Percentiles rank a stretch among this genome's conserved stretches.
These are phyloP conservation scores for Danio kyathit DNA, from an alignment of 2,797 vertebrate species.

Conservation along the genomic window DNA sequence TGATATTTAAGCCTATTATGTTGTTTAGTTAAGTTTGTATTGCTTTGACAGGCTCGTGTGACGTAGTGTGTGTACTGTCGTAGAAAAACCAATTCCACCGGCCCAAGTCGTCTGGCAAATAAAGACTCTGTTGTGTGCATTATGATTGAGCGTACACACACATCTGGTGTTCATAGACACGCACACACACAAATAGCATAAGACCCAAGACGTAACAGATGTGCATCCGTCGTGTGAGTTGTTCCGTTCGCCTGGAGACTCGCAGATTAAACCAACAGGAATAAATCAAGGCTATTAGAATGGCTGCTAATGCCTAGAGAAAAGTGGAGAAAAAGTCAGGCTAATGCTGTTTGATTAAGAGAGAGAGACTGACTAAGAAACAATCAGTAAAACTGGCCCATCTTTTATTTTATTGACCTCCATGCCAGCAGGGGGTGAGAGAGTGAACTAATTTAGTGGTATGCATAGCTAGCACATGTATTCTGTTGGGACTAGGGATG, in stretches of 20 bases:
- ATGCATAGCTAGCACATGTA: neutral
- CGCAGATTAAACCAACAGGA: conserved; percentile 63
- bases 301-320: conserved; percentile 50
- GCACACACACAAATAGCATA: conserved; percentile 26
- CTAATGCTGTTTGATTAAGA: neutral
- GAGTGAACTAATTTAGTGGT: neutral
- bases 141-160: conserved; percentile 32
- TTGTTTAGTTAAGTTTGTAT: conserved; percentile 23
- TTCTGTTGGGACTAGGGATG: neutral
- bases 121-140: conserved; percentile 29
- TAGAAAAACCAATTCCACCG: conserved; percentile 13
- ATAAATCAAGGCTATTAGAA: conserved; percentile 64
- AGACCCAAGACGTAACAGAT: conserved; percentile 54
- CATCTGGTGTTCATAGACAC: conserved; percentile 26
- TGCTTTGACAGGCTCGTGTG: neutral
- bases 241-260: conserved; percentile 60
- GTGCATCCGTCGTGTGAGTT: conserved; percentile 50
- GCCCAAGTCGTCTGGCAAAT: conserved; percentile 29
- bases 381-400: neutral
- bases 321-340: conserved; percentile 33
- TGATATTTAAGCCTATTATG: conserved; percentile 46
- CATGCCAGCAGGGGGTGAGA: conserved; percentile 20
- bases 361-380: neutral
- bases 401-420: conserved; percentile 1
- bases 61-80: neutral